These are phyloP conservation scores for Addax nasomaculatus DNA, from an alignment of 2,113 vertebrate species.

Conservation along the genomic window DNA sequence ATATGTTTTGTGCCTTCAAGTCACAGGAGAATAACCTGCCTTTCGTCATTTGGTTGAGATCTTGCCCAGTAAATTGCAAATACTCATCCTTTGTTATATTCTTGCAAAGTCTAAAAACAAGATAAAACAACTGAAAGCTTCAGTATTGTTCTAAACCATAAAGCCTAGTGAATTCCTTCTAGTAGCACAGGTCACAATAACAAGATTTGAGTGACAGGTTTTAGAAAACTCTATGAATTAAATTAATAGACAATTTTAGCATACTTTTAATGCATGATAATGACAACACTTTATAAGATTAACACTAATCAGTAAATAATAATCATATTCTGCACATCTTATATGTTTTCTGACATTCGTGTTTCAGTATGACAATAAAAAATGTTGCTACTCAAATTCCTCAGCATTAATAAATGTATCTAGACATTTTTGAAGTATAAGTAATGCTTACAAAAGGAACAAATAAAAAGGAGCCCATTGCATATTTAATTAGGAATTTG, in stretches of 20 bases:
- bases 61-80: neutral
- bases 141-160: neutral
- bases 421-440: neutral
- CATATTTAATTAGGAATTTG: neutral
- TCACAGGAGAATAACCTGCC: neutral
- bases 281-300: neutral
- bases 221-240: neutral
- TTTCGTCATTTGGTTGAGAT: neutral
- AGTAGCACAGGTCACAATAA: neutral
- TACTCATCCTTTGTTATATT: neutral
- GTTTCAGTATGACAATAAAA: neutral
- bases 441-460: neutral
- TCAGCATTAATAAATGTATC: neutral
- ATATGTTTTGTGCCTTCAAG: neutral
- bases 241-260: neutral
- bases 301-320: neutral
- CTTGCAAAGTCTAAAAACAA: neutral
- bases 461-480: neutral
- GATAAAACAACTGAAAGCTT: constrained; percentile 1
- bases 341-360: neutral
- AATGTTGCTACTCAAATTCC: neutral
- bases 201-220: neutral
- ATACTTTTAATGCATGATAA: neutral
- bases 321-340: neutral
- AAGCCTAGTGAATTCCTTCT: neutral